Base-by-base conservation (phyloP, 1,140 invertebrate genomes). In the Drosophila fuyamai region DNA sequence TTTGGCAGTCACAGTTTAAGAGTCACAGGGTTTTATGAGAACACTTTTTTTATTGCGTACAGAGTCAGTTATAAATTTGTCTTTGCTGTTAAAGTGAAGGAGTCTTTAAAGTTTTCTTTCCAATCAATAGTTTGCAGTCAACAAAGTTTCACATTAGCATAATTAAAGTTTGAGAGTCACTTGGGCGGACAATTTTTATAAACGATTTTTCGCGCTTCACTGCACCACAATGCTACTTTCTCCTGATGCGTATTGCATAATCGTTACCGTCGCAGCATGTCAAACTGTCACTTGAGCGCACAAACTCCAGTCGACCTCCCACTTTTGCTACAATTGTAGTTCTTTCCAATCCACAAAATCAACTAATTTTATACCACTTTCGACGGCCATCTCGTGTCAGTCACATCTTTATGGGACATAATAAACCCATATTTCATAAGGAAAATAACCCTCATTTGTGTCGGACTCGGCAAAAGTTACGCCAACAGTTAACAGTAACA, bases 281-380 rank as follows among this genome's bases (percentile, higher is more conserved):
- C 57, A 86, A 86, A 72, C 81, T 79, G 63, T 75, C 65, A 63
- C 65, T 50, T 53, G 36, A 72, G 18, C 27, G 63, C 51, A 36
- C 44, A 32, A 29, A 43, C 5, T 46, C 43, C 44, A 13, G 14
- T 18, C 29, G 18, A 54, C 10, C 53, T 16, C 32, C 13, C 23
- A 72, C 44, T 46, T 61, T 55, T 60, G 35, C 35, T 47, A 23
- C 51, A 57, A 41, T 70, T 40, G 18, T 29, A 27, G 50, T 71
- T 58, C 36, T 35, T 71, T 71, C 67, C 67, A 48, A 70, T 48
- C 41, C 67, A 66, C 70, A 68, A 50, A 65, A 58, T 55, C 61
- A 60, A 79, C 80, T 81, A 89, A 84, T 70, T 81, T 76, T 62
- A 79, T 74, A 63, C 78, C 80, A 68, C 53, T 89, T 89, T 89